phyloP scores from a whole-genome alignment of 1,140 invertebrate species.

The Drosophila bocki region DNA sequence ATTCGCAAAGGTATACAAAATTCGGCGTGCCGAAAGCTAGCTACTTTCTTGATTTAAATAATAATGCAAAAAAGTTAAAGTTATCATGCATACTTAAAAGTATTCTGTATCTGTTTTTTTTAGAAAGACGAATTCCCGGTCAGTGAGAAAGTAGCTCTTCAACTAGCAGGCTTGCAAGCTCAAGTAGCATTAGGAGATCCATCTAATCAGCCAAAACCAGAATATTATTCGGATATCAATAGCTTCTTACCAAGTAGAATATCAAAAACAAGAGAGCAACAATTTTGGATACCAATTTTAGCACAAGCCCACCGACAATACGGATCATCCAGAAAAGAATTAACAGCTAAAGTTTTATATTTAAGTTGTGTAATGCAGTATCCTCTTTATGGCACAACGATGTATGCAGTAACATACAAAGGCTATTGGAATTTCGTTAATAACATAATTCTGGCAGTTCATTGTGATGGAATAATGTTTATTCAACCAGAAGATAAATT shows the following conservation, averaged over 20 bases:
- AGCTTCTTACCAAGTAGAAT: conserved; percentile 93
- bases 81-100: not conserved
- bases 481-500: conserved; percentile 96
- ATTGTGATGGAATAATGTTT: conserved; percentile 94
- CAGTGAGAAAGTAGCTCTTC: conserved; percentile 96
- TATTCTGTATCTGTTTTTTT: conserved; percentile 26
- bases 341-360: conserved; percentile 97
- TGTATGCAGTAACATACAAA: conserved; percentile 96
- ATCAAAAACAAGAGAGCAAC: conserved; percentile 89
- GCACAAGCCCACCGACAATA: conserved; percentile 95
- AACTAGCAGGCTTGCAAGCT: conserved; percentile 96
- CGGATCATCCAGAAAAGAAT: conserved; percentile 94
- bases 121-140: conserved; percentile 97
- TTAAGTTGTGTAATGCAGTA: conserved; percentile 99
- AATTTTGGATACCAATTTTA: conserved; percentile 94
- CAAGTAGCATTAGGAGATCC: conserved; percentile 96
- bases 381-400: conserved; percentile 96
- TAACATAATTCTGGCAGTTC: conserved; percentile 91
- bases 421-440: conserved; percentile 95
- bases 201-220: conserved; percentile 86
- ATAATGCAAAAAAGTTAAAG: too few relatives aligned
- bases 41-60: too few relatives aligned
- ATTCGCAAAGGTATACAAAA: too few relatives aligned
- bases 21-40: too few relatives aligned
- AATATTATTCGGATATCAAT: conserved; percentile 93